A percentile compares a stretch with the other conserved stretches of the same genome.
These are phyloP conservation scores for Babyrousa celebensis DNA, from an alignment of 2,797 vertebrate genomes.

Conservation along the genomic window DNA sequence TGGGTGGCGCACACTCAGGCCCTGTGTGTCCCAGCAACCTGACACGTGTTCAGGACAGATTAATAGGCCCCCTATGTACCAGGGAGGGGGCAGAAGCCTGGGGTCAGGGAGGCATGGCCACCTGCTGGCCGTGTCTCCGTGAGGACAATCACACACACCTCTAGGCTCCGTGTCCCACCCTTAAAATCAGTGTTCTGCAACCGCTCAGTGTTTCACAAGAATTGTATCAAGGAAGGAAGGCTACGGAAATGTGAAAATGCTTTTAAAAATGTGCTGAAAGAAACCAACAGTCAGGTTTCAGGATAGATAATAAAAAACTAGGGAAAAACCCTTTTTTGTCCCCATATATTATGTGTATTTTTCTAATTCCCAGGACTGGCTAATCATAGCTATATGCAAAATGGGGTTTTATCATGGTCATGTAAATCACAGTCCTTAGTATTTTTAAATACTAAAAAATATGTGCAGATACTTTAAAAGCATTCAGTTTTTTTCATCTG, in stretches of 20 bases:
- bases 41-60: background rate
- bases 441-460: conserved; percentile 23
- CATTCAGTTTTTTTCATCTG: conserved; percentile 22
- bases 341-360: background rate
- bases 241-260: background rate
- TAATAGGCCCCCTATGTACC: background rate
- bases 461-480: background rate
- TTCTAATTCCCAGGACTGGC: background rate
- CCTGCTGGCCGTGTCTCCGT: background rate
- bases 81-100: too few species aligned
- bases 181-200: background rate
- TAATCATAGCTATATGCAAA: background rate
- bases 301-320: background rate
- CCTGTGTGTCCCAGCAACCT: background rate
- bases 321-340: background rate
- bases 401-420: background rate
- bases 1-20: background rate
- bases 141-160: background rate
- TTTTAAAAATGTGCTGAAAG: conserved; percentile 36
- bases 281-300: background rate
- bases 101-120: too few species aligned
- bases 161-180: background rate
- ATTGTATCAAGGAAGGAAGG: background rate
- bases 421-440: conserved; percentile 36
- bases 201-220: background rate